phyloP scores from a whole-genome alignment of 2,888 invertebrate species.

The Volucella bombylans region DNA sequence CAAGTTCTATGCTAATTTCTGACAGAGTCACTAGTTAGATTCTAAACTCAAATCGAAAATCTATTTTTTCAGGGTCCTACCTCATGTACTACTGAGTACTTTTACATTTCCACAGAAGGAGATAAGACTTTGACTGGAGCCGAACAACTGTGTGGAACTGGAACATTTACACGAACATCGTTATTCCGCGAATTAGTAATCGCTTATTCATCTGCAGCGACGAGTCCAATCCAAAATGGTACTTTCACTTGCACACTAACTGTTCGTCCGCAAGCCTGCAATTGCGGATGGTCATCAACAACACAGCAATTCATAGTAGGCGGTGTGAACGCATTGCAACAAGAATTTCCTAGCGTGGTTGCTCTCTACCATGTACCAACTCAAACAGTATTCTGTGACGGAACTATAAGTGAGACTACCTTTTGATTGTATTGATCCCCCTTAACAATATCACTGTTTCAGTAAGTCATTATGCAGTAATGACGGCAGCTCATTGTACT shows the following conservation, averaged over 20 bases:
- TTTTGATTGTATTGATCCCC: no score
- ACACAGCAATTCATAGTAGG: constrained; percentile 84
- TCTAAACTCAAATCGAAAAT: no score
- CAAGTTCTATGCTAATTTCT: no score
- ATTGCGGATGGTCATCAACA: constrained; percentile 80
- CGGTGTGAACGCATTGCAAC: constrained; percentile 71
- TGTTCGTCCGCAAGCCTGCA: constrained; percentile 76
- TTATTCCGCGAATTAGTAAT: constrained; percentile 76
- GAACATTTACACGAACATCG: constrained; percentile 76
- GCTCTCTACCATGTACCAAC: no score
- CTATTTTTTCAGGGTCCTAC: neutral
- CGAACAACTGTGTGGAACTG: constrained; percentile 79
- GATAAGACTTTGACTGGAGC: constrained; percentile 75
- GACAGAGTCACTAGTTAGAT: no score
- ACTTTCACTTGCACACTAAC: constrained; percentile 76
- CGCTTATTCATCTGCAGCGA: constrained; percentile 77
- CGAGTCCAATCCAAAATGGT: constrained; percentile 69
- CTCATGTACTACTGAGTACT: constrained; percentile 77
- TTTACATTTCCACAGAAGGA: constrained; percentile 79
- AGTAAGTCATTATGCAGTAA: no score
- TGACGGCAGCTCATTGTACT: no score
- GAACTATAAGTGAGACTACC: no score
- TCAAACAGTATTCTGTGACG: no score
- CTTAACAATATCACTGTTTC: no score
- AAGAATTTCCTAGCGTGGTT: no score